Evolutionary conservation across 2,113 vertebrate species (phyloP).

Genomic region (Guaruba guarouba): DNA sequence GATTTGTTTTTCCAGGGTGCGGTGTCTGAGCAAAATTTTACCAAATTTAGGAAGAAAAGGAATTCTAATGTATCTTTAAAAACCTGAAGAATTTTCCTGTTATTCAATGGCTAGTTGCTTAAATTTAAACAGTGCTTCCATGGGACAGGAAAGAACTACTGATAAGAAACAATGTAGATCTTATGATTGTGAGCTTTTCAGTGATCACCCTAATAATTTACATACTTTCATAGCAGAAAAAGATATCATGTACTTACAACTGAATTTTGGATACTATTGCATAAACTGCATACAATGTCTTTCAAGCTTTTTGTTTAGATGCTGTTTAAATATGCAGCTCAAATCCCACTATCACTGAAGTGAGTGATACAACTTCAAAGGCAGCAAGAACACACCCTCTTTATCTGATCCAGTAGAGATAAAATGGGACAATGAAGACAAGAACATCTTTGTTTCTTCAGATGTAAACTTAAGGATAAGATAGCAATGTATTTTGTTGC

Average conservation of each 20-base stretch:
- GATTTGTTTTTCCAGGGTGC: background rate
- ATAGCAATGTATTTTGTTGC: background rate
- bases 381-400: background rate
- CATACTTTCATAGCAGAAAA: conserved; percentile 13
- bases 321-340: background rate
- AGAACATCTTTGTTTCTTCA: background rate
- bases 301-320: conserved; percentile 24
- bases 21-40: background rate
- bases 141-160: conserved; percentile 45
- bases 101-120: background rate
- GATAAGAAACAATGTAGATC: conserved; percentile 44
- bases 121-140: background rate
- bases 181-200: conserved; percentile 38
- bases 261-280: background rate
- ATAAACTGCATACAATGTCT: conserved; percentile 10
- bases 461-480: background rate
- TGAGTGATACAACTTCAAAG: background rate
- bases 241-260: conserved; percentile 16
- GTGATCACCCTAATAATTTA: background rate
- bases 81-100: background rate
- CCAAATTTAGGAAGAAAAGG: background rate
- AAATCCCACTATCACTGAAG: background rate
- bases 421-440: conserved; percentile 7
- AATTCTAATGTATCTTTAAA: background rate
- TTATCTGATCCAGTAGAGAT: conserved; percentile 9